Percentiles rank a stretch among this genome's conserved stretches.
Conservation (phyloP, 2,888 invertebrate species). For the Eugnorisma glareosa region DNA sequence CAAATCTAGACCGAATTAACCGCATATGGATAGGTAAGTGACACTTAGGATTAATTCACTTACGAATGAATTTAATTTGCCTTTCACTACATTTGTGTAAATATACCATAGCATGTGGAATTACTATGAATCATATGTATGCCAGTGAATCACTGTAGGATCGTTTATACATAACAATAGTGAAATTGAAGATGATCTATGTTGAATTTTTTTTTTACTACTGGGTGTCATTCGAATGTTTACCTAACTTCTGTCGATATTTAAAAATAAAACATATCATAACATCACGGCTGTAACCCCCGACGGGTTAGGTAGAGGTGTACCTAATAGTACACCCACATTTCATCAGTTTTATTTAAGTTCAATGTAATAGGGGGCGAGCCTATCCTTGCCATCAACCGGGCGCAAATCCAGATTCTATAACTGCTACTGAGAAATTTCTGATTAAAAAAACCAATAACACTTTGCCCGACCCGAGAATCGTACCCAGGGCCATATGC, state of each 20-base stretch:
- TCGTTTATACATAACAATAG: not conserved
- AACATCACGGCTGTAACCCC: too few species aligned
- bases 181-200: not conserved
- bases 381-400: too few species aligned
- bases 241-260: not conserved
- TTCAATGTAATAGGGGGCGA: too few species aligned
- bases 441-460: too few species aligned
- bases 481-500: too few species aligned
- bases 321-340: not conserved
- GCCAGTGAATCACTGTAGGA: constrained; percentile 7
- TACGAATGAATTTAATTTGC: constrained; percentile 21
- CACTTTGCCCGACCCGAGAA: too few species aligned
- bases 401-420: too few species aligned
- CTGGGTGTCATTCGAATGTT: not conserved
- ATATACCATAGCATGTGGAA: constrained; percentile 22
- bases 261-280: not conserved
- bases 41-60: constrained; percentile 29
- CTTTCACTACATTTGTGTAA: constrained; percentile 50
- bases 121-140: constrained; percentile 9
- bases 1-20: constrained; percentile 8
- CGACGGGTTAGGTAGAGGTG: too few species aligned
- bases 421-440: too few species aligned
- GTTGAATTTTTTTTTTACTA: not conserved
- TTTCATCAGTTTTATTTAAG: not conserved
- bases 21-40: constrained; percentile 10